phyloP scores from a whole-genome alignment of 1,140 invertebrate genomes.

The Pseudomyrmex flavicornis region DNA sequence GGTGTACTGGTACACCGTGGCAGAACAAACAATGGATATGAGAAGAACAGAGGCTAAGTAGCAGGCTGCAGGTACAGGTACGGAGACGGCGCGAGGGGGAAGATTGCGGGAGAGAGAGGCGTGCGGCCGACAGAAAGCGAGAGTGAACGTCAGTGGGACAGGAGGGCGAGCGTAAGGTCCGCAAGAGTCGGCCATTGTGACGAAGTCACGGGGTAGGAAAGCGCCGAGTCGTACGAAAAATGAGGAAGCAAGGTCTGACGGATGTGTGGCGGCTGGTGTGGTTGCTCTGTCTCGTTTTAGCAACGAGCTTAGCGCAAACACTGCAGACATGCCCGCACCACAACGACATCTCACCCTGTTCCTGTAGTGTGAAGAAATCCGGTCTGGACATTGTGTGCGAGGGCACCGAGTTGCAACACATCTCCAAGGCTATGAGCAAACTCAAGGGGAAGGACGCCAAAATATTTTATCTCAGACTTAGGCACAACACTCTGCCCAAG shows the following conservation, averaged over 20 bases:
- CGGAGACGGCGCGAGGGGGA: constrained; percentile 55
- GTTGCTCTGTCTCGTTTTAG: constrained; percentile 50
- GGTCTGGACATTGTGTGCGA: constrained; percentile 95
- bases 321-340: constrained; percentile 90
- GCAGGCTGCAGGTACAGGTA: constrained; percentile 75
- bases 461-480: constrained; percentile 94
- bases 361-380: constrained; percentile 93
- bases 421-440: constrained; percentile 90
- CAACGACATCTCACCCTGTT: constrained; percentile 91
- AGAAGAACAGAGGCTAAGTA: constrained; percentile 76
- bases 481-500: constrained; percentile 93
- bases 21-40: constrained; percentile 76
- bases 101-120: constrained; percentile 35
- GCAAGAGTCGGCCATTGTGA: constrained; percentile 31
- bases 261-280: constrained; percentile 63
- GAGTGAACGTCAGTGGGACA: constrained; percentile 25
- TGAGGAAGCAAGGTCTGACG: constrained; percentile 59
- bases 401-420: constrained; percentile 91
- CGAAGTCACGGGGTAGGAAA: constrained; percentile 1
- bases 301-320: constrained; percentile 70
- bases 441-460: constrained; percentile 91
- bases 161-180: constrained; percentile 8
- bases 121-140: constrained; percentile 26
- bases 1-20: constrained; percentile 74
- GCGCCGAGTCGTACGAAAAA: constrained; percentile 48